A percentile compares a stretch with the other conserved stretches of the same genome.
phyloP scores from a whole-genome alignment of 2,113 vertebrate species.

The Lanius collurio region DNA sequence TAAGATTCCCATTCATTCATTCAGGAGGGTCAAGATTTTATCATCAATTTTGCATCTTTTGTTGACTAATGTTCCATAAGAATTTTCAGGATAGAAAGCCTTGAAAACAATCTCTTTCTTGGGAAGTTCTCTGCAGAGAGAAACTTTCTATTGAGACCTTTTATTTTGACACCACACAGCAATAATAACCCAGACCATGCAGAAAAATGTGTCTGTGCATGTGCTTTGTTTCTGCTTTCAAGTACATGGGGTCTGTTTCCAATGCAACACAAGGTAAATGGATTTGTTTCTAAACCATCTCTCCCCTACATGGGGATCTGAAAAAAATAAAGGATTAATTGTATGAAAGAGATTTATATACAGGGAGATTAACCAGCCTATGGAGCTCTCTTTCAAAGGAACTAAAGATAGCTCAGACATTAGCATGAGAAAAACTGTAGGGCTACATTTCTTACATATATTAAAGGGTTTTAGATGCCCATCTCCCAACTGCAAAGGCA shows the following conservation, averaged over 20 bases:
- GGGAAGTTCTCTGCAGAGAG: background rate
- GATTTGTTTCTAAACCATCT: slow-evolving; percentile 2
- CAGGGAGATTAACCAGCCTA: slow-evolving; percentile 15
- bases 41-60: background rate
- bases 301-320: background rate
- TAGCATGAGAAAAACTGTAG: slow-evolving; percentile 34
- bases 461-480: background rate
- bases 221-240: background rate
- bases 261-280: background rate
- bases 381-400: background rate
- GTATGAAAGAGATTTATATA: background rate
- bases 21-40: background rate
- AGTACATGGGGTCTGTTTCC: background rate
- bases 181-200: background rate
- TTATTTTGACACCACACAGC: background rate
- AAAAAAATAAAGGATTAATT: slow-evolving; percentile 26
- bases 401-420: background rate
- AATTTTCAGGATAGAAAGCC: background rate
- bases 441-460: background rate
- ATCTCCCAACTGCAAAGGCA: background rate
- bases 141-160: background rate
- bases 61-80: background rate
- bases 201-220: background rate
- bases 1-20: background rate
- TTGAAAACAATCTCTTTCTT: background rate